Percentiles rank a stretch among this genome's conserved stretches.
Evolutionary conservation across 2,797 vertebrate species (phyloP).

Genomic region (Dryobates pubescens): DNA sequence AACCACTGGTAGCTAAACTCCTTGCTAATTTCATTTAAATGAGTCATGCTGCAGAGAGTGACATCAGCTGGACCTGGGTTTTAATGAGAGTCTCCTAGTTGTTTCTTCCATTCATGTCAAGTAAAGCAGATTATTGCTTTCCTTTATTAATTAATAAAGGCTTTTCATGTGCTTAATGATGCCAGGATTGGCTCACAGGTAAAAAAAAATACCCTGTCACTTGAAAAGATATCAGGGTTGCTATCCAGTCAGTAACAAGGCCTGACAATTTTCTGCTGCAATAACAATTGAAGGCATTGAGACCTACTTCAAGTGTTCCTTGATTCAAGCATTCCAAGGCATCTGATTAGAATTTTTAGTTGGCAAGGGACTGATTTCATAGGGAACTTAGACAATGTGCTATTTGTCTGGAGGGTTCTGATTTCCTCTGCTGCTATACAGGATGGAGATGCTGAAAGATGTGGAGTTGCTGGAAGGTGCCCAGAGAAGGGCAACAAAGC

Average conservation of each 20-base stretch:
- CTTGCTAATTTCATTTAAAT: background rate
- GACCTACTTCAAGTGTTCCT: background rate
- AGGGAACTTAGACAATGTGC: accelerated
- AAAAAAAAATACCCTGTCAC: background rate
- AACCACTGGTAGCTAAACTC: background rate
- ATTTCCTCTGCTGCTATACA: background rate
- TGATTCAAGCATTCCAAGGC: background rate
- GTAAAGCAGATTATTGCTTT: background rate
- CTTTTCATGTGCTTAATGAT: background rate
- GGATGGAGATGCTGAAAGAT: too few species aligned
- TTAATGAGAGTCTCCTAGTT: background rate
- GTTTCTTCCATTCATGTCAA: background rate
- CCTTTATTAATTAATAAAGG: background rate
- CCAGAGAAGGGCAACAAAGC: too few species aligned
- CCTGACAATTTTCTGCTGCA: background rate
- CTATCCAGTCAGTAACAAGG: background rate
- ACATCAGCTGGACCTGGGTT: background rate
- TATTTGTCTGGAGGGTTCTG: background rate
- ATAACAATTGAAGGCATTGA: background rate
- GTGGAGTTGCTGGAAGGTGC: too few species aligned
- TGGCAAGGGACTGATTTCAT: background rate
- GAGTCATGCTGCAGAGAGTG: background rate
- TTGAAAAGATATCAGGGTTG: background rate
- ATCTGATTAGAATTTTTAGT: background rate
- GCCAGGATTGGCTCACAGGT: background rate